Conservation (phyloP, 2,888 invertebrate species). For the Drosophila mayaguana region DNA sequence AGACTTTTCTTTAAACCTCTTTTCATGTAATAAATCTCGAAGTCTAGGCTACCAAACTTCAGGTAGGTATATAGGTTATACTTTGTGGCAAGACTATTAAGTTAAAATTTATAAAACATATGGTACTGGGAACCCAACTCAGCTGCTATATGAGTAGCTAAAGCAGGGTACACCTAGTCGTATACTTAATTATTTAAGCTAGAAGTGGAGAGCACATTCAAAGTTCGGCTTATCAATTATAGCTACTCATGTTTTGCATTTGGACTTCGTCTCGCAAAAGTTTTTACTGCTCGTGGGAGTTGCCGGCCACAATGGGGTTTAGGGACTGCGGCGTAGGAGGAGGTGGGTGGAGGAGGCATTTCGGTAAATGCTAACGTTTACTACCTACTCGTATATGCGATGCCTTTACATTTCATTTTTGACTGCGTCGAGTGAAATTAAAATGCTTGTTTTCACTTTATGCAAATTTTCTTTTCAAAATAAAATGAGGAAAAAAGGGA, state of each 20-base stretch:
- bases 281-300: constrained; percentile 73
- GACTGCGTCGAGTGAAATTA: constrained; percentile 77
- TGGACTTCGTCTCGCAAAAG: constrained; percentile 58
- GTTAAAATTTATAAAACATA: not conserved
- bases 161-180: not conserved
- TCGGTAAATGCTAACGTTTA: constrained; percentile 77
- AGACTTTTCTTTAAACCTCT: too few species aligned
- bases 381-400: constrained; percentile 63
- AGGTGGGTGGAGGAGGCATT: constrained; percentile 6
- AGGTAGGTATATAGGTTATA: too few species aligned
- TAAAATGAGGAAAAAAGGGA: constrained; percentile 47
- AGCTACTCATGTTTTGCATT: constrained; percentile 33
- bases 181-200: not conserved
- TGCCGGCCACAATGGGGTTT: constrained; percentile 35
- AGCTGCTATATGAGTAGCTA: not conserved
- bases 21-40: too few species aligned
- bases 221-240: constrained; percentile 4
- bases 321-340: not conserved
- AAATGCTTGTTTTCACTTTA: constrained; percentile 84
- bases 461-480: constrained; percentile 79
- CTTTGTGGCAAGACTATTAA: too few species aligned
- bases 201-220: constrained; percentile 1
- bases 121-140: not conserved
- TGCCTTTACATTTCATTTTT: constrained; percentile 65
- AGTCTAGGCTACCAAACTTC: too few species aligned